Evolutionary conservation across 1,140 invertebrate species (phyloP), one percentile per base, ranked within the genome.

Genomic region (Cylas formicarius): DNA sequence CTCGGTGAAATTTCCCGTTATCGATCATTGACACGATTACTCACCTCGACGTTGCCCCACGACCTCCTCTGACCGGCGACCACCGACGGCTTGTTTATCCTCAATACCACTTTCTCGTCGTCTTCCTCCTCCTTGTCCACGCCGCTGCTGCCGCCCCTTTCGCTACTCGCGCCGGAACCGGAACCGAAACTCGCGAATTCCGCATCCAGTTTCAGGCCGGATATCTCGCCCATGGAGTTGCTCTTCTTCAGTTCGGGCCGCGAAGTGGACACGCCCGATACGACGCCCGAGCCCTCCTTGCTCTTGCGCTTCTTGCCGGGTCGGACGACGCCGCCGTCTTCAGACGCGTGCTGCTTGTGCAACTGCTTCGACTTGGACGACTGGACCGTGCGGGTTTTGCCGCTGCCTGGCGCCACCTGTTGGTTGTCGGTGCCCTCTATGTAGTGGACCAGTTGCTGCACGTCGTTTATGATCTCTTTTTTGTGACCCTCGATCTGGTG

Each of bases 141-240:
- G n/a, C 29, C 17, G 17, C 28, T 33, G n/a, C n/a, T n/a, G n/a
- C n/a, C n/a, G n/a, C n/a, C n/a, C n/a, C n/a, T n/a, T n/a, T 13
- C n/a, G n/a, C n/a, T n/a, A n/a, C n/a, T n/a, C n/a, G 49, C 36
- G 2, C 46, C 38, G 19, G 32, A 22, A 21, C 20, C 27, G 11
- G 23, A 22, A 19, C 34, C 37, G 23, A 62, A 62, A 9, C 41
- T 39, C 37, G 37, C 40, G 24, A 65, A 65, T 58, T 84, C 80
- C 54, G 39, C 31, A 40, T 81, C 78, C 14, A 82, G 63, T 65
- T 77, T 82, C 9, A 76, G 77, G 37, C 76, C 76, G 2, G 79
- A 81, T 44, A 83, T 75, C 63, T 84, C 81, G 62, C 83, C 81
- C 22, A 84, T 61, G 8, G 78, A 81, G 53, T 77, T 77, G 26